Conservation (phyloP, 2,113 vertebrate genomes). For the Ochotona curzoniae region DNA sequence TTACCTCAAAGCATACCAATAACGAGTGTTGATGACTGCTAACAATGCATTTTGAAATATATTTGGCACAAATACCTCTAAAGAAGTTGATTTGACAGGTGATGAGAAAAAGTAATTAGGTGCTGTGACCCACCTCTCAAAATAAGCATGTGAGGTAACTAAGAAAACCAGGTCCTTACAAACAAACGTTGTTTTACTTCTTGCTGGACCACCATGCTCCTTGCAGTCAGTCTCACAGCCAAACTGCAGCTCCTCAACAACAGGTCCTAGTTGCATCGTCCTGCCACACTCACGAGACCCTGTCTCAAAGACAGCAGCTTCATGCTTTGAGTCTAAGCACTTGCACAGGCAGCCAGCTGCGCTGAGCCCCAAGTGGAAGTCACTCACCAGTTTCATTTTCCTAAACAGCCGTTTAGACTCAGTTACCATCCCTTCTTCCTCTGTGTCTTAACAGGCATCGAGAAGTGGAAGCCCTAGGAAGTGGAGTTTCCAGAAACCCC, state of each 20-base stretch:
- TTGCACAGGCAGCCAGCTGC: not conserved
- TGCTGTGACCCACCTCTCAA: not conserved
- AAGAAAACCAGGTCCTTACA: not conserved
- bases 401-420: slow-evolving; percentile 70
- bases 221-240: not conserved
- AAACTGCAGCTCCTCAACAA: not conserved
- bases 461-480: not conserved
- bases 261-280: slow-evolving; percentile 24
- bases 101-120: not conserved
- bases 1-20: not conserved
- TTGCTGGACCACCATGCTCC: rapidly evolving
- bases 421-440: slow-evolving; percentile 68
- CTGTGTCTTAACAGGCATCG: not conserved
- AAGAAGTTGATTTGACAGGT: not conserved
- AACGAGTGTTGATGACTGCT: not conserved
- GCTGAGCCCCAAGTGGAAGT: slow-evolving; percentile 7
- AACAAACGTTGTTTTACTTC: not conserved
- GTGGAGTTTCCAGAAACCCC: not conserved
- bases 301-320: not conserved
- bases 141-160: not conserved
- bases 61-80: not conserved
- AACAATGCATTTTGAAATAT: not conserved
- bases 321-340: not conserved
- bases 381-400: slow-evolving; percentile 56
- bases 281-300: slow-evolving; percentile 69